Evolutionary conservation across 2,797 vertebrate species (phyloP).

Genomic region (Siniperca scherzeri): DNA sequence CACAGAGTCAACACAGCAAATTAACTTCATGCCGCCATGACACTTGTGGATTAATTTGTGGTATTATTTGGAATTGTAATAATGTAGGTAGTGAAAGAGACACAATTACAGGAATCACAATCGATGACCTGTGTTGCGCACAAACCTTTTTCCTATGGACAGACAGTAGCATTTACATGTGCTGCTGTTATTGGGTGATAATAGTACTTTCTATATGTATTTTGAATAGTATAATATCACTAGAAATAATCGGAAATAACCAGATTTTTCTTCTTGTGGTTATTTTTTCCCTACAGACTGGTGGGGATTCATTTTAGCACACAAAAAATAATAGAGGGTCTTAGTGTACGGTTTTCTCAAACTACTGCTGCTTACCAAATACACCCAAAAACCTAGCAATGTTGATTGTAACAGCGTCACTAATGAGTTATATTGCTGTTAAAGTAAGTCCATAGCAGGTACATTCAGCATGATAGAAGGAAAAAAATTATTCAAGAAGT

Average conservation of each 20-base stretch:
- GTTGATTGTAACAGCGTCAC: neutral
- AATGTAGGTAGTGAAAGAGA: too few species aligned
- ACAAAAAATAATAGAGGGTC: neutral
- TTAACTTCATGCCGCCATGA: slow-evolving; percentile 31
- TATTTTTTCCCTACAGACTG: neutral
- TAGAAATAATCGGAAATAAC: neutral
- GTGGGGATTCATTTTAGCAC: neutral
- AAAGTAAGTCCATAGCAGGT: neutral
- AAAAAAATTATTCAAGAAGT: neutral
- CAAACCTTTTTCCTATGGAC: neutral
- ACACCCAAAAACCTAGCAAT: neutral
- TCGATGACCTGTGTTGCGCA: neutral
- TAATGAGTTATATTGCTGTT: neutral
- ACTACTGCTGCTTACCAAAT: neutral
- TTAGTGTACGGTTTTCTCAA: neutral
- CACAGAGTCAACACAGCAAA: slow-evolving; percentile 41
- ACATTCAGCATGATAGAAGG: neutral
- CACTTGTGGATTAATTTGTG: slow-evolving; percentile 25
- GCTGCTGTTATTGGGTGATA: neutral
- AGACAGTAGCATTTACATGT: neutral
- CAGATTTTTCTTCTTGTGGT: neutral
- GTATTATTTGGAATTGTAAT: neutral
- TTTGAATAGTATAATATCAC: neutral
- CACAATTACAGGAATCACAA: neutral
- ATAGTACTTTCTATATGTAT: too few species aligned